Evolutionary conservation across 2,113 vertebrate genomes (phyloP).

Genomic region (Pampusana beccarii): DNA sequence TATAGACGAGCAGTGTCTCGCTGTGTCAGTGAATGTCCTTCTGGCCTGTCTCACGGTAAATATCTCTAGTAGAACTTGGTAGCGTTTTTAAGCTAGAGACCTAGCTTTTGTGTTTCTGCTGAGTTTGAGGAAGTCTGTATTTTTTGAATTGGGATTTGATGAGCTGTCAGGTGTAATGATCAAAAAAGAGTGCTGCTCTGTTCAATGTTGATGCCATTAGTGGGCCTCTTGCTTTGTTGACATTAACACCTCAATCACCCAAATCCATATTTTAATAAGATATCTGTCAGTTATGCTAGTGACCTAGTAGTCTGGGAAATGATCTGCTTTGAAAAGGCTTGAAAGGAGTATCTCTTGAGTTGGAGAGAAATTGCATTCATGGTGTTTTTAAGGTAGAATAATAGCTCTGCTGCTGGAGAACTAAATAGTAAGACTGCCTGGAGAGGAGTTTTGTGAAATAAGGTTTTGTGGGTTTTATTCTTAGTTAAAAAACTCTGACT

Average conservation of each 20-base stretch:
- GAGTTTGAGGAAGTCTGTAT: not conserved
- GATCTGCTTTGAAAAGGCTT: not conserved
- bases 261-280: not conserved
- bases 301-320: not conserved
- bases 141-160: not conserved
- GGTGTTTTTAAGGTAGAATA: not conserved
- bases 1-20: accelerated
- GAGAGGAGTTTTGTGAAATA: not conserved
- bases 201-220: not conserved
- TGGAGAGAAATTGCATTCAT: not conserved
- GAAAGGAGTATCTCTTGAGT: not conserved
- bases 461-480: not conserved
- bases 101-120: not conserved
- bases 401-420: not conserved
- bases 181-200: not conserved
- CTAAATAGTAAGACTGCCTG: not conserved
- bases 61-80: not conserved
- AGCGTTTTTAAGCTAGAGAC: not conserved
- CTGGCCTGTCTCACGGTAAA: not conserved
- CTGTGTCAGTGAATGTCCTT: not conserved
- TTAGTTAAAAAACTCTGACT: not conserved
- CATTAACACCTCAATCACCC: not conserved
- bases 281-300: not conserved
- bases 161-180: not conserved
- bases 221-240: not conserved